Base-by-base conservation (phyloP, 2,113 vertebrate species). In the Panthera uncia region DNA sequence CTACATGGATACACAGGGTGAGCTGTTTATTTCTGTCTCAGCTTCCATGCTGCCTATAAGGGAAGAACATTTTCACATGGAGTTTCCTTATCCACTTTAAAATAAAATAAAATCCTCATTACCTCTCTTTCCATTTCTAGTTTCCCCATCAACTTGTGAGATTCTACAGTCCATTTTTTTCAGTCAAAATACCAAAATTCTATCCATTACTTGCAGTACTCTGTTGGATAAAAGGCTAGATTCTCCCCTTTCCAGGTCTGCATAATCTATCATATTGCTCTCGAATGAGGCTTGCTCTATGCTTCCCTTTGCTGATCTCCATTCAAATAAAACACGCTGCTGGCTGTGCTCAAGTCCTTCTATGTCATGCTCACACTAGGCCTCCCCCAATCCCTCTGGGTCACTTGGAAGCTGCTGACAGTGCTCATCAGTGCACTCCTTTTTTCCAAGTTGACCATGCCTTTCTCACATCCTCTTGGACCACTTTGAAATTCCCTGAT, bases 51-150 rank as follows among this genome's bases (percentile, higher is more conserved):
- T 83, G 87, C 18, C 27, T 89, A 41, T 5, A 91, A 73, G 31
- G 27, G 36, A 52, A 55, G 21, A 29, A 31, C 1, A n/a, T 55
- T 5, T 23, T 7, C 31, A 55, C 10, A 25, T 61, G 25, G 29
- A 52, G 3, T 93, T 23, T 91, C 23, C 82, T 96, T 33, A 7
- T 57, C 4, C 23, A 31, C 92, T 96, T 94, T 90, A 93, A 93
- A 92, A 94, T 74, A 63, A 85, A 88, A 89, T 38, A 65, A 68
- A 48, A 74, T 6, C 6, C 16, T 57, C 6, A 23, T 38, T 41
- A 65, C 88, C 18, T 91, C 38, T 84, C 33, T 85, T 82, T 80
- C 31, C 13, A 50, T 29, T 65, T 92, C 31, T 65, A 71, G 55
- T 65, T 68, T 95, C 5, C 10, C 15, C 73, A 38, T 48, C 15